Conservation (phyloP, 2,113 vertebrate species). For the Setophaga kirtlandii region DNA sequence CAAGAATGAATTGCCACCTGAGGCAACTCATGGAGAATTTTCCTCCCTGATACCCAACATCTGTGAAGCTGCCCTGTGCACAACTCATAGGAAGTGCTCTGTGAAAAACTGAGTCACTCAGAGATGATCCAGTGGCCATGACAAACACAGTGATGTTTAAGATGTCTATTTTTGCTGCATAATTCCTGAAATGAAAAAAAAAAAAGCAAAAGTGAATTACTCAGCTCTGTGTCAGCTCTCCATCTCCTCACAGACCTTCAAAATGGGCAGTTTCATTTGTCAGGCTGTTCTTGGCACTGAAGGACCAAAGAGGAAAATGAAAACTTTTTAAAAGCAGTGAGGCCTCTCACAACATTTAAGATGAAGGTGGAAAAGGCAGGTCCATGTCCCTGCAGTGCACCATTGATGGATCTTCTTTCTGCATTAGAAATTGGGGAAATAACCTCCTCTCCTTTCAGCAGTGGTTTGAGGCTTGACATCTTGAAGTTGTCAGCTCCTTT, state of each 20-base stretch:
- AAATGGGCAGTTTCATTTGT: not conserved
- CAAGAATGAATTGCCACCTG: not conserved
- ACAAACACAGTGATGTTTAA: not conserved
- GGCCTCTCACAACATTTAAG: not conserved
- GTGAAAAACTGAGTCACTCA: not conserved
- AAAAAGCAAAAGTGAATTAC: not conserved
- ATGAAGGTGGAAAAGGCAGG: not conserved
- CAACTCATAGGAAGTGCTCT: not conserved
- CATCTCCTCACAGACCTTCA: not conserved
- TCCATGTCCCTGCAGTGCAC: rapidly evolving
- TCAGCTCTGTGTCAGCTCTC: not conserved
- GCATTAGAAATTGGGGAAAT: not conserved
- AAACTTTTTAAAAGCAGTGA: not conserved
- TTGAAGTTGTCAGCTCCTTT: not conserved
- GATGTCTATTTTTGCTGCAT: not conserved
- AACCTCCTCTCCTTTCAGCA: not conserved
- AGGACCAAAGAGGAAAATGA: not conserved
- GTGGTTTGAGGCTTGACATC: not conserved
- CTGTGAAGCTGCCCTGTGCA: not conserved
- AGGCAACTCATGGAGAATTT: not conserved
- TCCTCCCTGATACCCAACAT: not conserved
- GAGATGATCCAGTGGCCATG: not conserved
- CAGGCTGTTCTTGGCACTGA: not conserved
- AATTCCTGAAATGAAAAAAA: not conserved
- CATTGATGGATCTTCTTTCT: not conserved